Base-by-base conservation (phyloP, 1,140 invertebrate genomes). In the Hestina assimilis region DNA sequence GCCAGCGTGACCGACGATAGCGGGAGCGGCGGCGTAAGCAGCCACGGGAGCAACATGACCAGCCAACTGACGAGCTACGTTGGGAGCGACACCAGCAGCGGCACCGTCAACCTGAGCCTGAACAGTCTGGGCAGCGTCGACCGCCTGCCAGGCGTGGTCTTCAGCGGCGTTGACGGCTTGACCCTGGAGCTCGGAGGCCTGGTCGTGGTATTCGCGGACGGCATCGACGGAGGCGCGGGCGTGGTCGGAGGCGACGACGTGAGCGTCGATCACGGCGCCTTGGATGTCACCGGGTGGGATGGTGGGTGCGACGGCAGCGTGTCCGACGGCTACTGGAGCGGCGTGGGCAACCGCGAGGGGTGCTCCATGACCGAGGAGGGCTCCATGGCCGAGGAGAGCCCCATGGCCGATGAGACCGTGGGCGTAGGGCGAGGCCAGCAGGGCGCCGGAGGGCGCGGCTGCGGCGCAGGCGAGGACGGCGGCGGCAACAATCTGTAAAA, bases 141-240 rank as follows among this genome's bases (percentile, higher is more conserved):
- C 87, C 8, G 88, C 75, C 67, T 91, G 90, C 81, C 85, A 86
- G 26, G 89, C 86, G 74, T 85, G 75, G 61, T 91, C 89, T 59
- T 87, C 81, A 60, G 90, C 90, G 60, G 90, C 90, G 77, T 91
- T 91, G 66, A 87, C 69, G 60, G 89, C 90, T 63, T 90, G 89
- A 21, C 90, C 90, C n/a, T 89, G 78, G 61, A 89, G 69, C 72
- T 92, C 90, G 63, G 90, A 79, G 57, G 90, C 83, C 70, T 91
- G 91, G 88, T 91, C 91, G 75, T 91, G 89, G 61, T 66, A 75
- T 79, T 90, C 89, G 35, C 86, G 77, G 56, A 69, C 75, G 35
- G 80, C 79, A 54, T 89, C 80, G 51, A 78, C 78, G 41, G 83
- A 74, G 40, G 82, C 76, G 56, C 83, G 83, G 65, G 69, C 80